Conservation (phyloP, 1,140 invertebrate species). For the Drosophila suzukii region DNA sequence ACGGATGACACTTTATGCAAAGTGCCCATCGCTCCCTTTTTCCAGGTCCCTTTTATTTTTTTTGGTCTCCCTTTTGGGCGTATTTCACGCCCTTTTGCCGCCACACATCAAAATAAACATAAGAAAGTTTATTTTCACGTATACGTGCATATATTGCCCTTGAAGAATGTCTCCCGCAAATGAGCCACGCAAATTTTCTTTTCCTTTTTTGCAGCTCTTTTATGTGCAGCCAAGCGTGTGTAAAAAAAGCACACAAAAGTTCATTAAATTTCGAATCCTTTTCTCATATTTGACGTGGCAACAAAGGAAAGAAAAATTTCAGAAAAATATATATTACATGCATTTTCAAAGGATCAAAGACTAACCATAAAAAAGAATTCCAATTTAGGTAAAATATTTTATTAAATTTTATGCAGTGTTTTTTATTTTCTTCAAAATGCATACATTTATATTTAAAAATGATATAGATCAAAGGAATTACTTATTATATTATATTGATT, state of each 20-base stretch:
- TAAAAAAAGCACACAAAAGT: slow-evolving; percentile 56
- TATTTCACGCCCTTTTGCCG: slow-evolving; percentile 73
- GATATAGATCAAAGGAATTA: too few relatives aligned
- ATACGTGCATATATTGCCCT: slow-evolving; percentile 17
- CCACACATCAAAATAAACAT: slow-evolving; percentile 72
- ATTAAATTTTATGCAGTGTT: neutral
- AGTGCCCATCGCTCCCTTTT: slow-evolving; percentile 38
- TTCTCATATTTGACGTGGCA: slow-evolving; percentile 26
- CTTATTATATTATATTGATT: too few relatives aligned
- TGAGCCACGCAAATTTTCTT: slow-evolving; percentile 45
- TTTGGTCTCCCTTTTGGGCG: slow-evolving; percentile 22
- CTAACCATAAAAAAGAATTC: neutral
- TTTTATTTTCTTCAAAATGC: too few relatives aligned
- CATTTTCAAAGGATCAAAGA: slow-evolving; percentile 1
- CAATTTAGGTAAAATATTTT: neutral
- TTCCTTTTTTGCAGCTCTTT: slow-evolving; percentile 35
- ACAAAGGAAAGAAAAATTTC: slow-evolving; percentile 40
- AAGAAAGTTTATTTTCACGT: slow-evolving; percentile 41
- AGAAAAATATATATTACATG: neutral
- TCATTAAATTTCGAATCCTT: slow-evolving; percentile 73
- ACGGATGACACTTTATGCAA: slow-evolving; percentile 71
- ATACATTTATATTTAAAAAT: too few relatives aligned
- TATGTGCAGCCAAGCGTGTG: slow-evolving; percentile 65
- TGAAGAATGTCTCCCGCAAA: slow-evolving; percentile 47
- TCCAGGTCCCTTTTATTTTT: neutral